Evolutionary conservation across 2,888 invertebrate genomes (phyloP).

Genomic region (Microctonus aethiopoides): DNA sequence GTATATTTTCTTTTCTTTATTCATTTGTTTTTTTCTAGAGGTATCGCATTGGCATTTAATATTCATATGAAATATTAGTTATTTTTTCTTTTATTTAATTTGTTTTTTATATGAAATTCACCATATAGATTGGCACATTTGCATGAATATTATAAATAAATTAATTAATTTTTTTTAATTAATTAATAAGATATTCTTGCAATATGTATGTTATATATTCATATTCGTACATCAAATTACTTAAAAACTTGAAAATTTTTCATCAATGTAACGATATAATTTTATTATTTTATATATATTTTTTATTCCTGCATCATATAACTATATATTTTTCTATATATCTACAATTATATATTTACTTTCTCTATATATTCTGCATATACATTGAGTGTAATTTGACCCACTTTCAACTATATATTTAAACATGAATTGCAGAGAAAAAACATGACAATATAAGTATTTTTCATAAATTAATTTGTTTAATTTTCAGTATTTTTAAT

Average conservation of each 20-base stretch:
- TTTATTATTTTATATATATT: conserved; percentile 27
- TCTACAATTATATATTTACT: conserved; percentile 48
- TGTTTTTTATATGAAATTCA: background rate
- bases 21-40: conserved; percentile 9
- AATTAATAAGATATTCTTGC: no score
- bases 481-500: background rate
- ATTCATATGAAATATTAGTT: background rate
- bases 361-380: no score
- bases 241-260: conserved; percentile 53
- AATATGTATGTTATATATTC: conserved; percentile 17
- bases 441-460: conserved; percentile 37
- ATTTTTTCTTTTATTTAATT: background rate
- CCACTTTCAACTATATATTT: conserved; percentile 16
- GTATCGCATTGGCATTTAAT: background rate
- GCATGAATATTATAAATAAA: conserved; percentile 36
- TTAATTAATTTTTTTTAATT: conserved; percentile 5
- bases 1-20: no score
- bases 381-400: conserved; percentile 41
- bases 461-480: conserved; percentile 11
- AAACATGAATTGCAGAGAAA: conserved; percentile 37
- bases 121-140: conserved; percentile 37
- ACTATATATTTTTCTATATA: conserved; percentile 34
- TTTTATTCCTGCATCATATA: conserved; percentile 1
- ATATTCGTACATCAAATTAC: background rate
- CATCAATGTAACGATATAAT: conserved; percentile 45